Base-by-base conservation (phyloP, 2,888 invertebrate species). In the Tortricodes alternella region DNA sequence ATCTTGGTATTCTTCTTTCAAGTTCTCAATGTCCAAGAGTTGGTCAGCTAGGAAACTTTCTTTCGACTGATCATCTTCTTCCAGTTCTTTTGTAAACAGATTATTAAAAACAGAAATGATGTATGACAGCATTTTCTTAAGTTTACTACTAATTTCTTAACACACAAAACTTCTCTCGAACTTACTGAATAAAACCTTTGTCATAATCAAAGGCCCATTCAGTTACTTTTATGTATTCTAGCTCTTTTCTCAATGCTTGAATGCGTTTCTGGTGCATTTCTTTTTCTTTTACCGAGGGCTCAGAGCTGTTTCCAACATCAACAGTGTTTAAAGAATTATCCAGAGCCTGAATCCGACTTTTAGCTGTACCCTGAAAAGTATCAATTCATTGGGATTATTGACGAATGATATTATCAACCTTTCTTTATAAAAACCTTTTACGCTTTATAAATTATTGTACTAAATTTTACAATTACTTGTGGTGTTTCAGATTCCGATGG, bases 141-240 rank as follows among this genome's bases (percentile, higher is more conserved):
- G 29, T 32, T 11, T 5, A 52, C 9, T 44, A 58, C 58, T 62
- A 29, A 62, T 65, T 41, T 32, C 21, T 46, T 23, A 19, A n/a
- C 21, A 27, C 41, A 15, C 4, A 37, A 55, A 37, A 49, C 24
- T 21, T 15, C 49, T 23, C 16, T 38, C 32, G 46, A 15, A 27
- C 16, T 71, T 82, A 88, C 71, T 93, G 93, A 16, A 92, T 92
- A 75, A 93, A 92, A 56, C 92, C 94, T 79, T 93, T 94, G 62
- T 95, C 95, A 66, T 93, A 91, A 34, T 95, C 94, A 85, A 94
- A 96, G 80, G 94, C 94, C 96, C 96, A 96, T 73, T 95, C 95
- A 0, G 96, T 96, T 50, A 93, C 92, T 74, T 94, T 95, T n/a
- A 96, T 83, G 73, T 94, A 94, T 64, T 95, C 95, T 53, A 96